phyloP scores from a whole-genome alignment of 2,113 vertebrate species.

The Psophia crepitans region DNA sequence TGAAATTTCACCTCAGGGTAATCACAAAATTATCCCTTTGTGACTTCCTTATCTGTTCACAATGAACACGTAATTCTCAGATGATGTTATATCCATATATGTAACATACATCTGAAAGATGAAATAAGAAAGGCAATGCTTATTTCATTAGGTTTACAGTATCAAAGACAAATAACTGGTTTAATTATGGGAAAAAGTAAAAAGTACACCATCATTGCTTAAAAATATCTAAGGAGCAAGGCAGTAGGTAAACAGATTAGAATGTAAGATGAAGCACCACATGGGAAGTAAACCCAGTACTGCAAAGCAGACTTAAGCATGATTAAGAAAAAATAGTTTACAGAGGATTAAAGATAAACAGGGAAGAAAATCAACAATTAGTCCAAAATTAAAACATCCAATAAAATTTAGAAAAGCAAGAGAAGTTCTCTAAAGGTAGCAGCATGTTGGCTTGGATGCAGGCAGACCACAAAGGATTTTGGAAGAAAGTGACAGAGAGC shows the following conservation, averaged over 20 bases:
- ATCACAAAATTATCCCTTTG: neutral
- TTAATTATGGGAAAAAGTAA: neutral
- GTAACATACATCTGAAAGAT: neutral
- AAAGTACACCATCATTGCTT: neutral
- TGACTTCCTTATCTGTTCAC: neutral
- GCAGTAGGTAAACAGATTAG: neutral
- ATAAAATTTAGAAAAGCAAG: conserved; percentile 12
- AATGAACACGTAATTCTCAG: neutral
- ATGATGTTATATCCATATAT: neutral
- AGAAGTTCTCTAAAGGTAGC: neutral
- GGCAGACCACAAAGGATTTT: neutral
- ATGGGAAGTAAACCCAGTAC: neutral
- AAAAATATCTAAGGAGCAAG: neutral
- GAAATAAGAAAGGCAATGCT: neutral
- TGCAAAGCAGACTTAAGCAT: neutral
- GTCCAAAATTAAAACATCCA: neutral
- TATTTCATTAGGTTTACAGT: neutral
- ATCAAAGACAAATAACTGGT: neutral
- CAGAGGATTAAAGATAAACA: neutral
- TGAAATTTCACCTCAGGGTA: neutral
- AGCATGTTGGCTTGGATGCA: neutral
- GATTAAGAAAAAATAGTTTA: neutral
- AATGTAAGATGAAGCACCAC: neutral
- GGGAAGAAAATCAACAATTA: neutral
- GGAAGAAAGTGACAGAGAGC: neutral